These are phyloP conservation scores for Candoia aspera DNA, from an alignment of 2,113 vertebrate genomes.

Conservation along the genomic window DNA sequence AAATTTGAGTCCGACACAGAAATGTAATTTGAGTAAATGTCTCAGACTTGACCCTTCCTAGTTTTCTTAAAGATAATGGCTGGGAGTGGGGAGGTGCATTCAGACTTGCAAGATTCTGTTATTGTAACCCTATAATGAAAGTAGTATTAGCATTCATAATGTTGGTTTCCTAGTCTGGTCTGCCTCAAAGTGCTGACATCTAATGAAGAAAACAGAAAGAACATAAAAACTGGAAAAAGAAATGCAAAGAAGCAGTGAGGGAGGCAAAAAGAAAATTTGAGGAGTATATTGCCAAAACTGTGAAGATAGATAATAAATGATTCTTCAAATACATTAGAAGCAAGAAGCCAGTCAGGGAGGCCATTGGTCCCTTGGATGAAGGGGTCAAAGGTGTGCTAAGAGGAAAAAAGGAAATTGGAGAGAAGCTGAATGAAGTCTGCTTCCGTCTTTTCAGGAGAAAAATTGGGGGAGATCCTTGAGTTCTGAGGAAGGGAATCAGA, in stretches of 20 bases:
- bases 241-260: not conserved
- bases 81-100: not conserved
- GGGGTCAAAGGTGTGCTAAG: not conserved
- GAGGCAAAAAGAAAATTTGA: not conserved
- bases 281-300: not conserved
- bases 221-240: not conserved
- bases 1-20: not conserved
- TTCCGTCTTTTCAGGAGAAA: not conserved
- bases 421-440: not conserved
- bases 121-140: not conserved
- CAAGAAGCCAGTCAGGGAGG: not conserved
- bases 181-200: not conserved
- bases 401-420: not conserved
- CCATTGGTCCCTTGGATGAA: not conserved
- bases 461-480: not conserved
- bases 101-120: not conserved
- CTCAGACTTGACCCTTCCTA: not conserved
- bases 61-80: not conserved
- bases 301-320: not conserved
- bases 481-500: not conserved
- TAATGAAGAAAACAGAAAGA: not conserved
- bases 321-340: not conserved
- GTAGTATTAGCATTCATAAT: not conserved
- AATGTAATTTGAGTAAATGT: not conserved
- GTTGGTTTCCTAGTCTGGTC: not conserved